Evolutionary conservation across 2,113 vertebrate species (phyloP).

Genomic region (Proterorhinus semilunaris): DNA sequence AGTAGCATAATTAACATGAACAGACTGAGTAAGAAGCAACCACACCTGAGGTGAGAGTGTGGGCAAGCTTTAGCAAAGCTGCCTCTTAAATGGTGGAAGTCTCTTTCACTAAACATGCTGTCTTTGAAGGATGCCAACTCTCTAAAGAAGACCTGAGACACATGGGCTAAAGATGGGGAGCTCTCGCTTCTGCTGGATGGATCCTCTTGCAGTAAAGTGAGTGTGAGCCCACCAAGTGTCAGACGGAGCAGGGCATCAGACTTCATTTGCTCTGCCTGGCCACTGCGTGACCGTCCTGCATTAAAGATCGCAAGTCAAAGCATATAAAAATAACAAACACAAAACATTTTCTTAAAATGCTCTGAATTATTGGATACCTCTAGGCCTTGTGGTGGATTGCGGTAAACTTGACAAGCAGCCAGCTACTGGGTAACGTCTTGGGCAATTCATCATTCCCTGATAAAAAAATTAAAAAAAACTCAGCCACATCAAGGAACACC

Average conservation of each 20-base stretch:
- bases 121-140: constrained; percentile 83
- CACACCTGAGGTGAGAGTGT: constrained; percentile 84
- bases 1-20: neutral
- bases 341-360: neutral
- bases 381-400: constrained; percentile 53
- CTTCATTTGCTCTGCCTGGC: constrained; percentile 78
- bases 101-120: constrained; percentile 82
- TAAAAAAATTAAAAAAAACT: neutral
- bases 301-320: neutral
- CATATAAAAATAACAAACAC: neutral
- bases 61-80: constrained; percentile 84
- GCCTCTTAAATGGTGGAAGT: constrained; percentile 79
- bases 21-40: neutral
- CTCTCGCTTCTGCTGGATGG: constrained; percentile 37
- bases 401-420: constrained; percentile 75
- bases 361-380: constrained; percentile 65
- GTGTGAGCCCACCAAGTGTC: constrained; percentile 82
- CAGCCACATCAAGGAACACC: neutral
- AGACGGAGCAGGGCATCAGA: constrained; percentile 82
- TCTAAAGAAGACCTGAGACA: constrained; percentile 80
- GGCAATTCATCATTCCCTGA: constrained; percentile 73
- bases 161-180: constrained; percentile 61
- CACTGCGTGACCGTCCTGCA: constrained; percentile 74
- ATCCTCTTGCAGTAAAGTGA: constrained; percentile 83
- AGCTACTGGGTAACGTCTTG: constrained; percentile 76